phyloP scores from a whole-genome alignment of 2,888 invertebrate species.

The Nymphalis urticae region DNA sequence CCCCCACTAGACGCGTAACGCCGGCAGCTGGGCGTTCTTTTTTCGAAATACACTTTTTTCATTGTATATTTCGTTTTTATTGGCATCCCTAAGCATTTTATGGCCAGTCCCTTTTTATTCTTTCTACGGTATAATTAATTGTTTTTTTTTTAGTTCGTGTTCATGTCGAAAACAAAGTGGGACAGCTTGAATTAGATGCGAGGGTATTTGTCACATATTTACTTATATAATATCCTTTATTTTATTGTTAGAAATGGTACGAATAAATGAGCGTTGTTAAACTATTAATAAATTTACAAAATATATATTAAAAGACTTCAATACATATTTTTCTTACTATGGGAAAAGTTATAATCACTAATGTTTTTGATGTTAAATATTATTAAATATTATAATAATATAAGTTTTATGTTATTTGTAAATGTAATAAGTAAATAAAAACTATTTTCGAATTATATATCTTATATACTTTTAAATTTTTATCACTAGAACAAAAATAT shows the following conservation, averaged over 20 bases:
- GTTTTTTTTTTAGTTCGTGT: constrained; percentile 44
- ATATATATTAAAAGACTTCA: too few species aligned
- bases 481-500: too few species aligned
- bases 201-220: constrained; percentile 11
- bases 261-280: neutral
- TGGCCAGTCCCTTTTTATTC: constrained; percentile 74
- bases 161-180: constrained; percentile 6
- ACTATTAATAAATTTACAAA: neutral
- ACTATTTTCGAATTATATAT: too few species aligned
- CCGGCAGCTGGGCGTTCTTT: constrained; percentile 75
- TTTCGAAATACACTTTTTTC: constrained; percentile 61
- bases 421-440: too few species aligned
- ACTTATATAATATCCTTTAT: constrained; percentile 1
- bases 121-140: constrained; percentile 60
- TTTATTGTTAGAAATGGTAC: neutral
- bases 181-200: neutral
- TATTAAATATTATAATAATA: too few species aligned
- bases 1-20: constrained; percentile 65
- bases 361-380: too few species aligned
- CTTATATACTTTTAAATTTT: too few species aligned
- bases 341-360: too few species aligned
- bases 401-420: too few species aligned
- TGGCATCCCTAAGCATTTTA: constrained; percentile 67
- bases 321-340: too few species aligned
- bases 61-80: constrained; percentile 60